Conservation (phyloP, 2,113 vertebrate species). For the Tonatia bakeri region DNA sequence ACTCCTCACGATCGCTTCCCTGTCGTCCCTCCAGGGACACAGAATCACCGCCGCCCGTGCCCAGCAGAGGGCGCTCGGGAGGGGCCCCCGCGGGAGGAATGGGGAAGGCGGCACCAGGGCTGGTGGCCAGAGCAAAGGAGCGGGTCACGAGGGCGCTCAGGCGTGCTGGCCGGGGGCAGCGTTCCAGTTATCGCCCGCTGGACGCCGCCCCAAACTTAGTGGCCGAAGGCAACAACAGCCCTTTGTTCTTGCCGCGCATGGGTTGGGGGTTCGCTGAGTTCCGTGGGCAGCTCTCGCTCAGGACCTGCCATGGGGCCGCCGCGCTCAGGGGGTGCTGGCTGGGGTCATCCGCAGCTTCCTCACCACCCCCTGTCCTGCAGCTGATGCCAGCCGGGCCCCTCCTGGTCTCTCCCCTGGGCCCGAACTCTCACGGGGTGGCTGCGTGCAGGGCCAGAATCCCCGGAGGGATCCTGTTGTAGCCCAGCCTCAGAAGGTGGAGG, state of each 20-base stretch:
- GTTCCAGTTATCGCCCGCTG: too few species aligned
- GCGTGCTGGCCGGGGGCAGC: neutral
- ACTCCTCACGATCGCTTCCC: neutral
- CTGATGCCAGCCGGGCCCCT: too few species aligned
- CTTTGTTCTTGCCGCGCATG: neutral
- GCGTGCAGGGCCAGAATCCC: too few species aligned
- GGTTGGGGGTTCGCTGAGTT: neutral
- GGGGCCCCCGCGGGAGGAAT: accelerated
- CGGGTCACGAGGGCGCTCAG: too few species aligned
- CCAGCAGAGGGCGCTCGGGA: neutral
- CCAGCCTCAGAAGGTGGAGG: neutral
- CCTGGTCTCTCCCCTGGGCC: neutral
- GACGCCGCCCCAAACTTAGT: neutral
- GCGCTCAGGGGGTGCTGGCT: neutral
- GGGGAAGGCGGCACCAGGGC: neutral
- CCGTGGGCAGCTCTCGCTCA: neutral
- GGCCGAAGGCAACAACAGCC: neutral
- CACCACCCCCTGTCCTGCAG: too few species aligned
- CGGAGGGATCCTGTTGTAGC: neutral
- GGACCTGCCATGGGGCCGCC: too few species aligned
- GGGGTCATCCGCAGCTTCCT: neutral
- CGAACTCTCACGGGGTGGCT: neutral
- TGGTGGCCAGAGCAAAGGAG: accelerated
- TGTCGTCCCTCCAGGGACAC: neutral
- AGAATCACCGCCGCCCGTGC: neutral